phyloP scores from a whole-genome alignment of 2,113 vertebrate species.

The Zosterops lateralis region DNA sequence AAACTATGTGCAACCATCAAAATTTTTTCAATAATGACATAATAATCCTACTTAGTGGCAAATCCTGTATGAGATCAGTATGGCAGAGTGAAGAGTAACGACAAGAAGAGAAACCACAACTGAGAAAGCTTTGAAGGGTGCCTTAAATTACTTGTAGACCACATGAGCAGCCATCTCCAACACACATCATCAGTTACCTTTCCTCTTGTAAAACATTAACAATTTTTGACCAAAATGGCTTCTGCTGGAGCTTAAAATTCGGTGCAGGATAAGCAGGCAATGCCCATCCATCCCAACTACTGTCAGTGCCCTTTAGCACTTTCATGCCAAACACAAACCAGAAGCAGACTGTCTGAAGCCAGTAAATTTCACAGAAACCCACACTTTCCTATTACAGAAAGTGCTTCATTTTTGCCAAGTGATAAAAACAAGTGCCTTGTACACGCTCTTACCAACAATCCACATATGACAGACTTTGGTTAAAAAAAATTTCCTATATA shows the following conservation, averaged over 20 bases:
- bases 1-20: neutral
- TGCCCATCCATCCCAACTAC: neutral
- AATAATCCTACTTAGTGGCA: neutral
- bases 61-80: neutral
- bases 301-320: neutral
- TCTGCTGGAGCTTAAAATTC: neutral
- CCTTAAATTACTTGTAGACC: neutral
- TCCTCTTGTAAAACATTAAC: neutral
- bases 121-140: neutral
- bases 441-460: neutral
- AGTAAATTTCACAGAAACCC: neutral
- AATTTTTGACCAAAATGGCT: neutral
- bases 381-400: neutral
- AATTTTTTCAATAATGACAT: neutral
- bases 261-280: neutral
- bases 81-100: neutral
- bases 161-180: neutral
- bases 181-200: neutral
- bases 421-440: neutral
- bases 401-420: neutral
- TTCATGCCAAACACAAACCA: neutral
- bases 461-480: accelerated
- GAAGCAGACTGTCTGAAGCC: neutral
- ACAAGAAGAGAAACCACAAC: neutral
- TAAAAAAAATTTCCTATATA: neutral